These are phyloP conservation scores for Silurus meridionalis DNA, from an alignment of 2,113 vertebrate species.

Conservation along the genomic window DNA sequence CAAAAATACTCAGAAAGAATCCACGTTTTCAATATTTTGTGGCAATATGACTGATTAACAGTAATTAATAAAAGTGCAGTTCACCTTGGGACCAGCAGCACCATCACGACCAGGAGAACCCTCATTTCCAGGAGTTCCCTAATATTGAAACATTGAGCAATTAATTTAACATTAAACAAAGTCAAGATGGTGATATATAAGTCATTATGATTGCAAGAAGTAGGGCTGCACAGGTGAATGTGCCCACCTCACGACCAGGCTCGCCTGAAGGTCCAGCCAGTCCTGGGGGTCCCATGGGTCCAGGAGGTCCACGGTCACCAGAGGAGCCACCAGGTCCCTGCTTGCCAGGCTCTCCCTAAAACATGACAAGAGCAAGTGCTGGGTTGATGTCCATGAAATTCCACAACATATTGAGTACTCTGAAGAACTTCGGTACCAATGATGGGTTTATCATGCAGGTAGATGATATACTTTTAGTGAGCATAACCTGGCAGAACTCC, in stretches of 20 bases:
- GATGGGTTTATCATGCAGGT: not conserved
- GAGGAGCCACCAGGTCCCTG: constrained; percentile 81
- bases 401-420: not conserved
- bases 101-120: constrained; percentile 91
- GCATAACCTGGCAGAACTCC: not conserved
- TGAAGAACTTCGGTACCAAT: not conserved
- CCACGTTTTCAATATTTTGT: constrained; percentile 6
- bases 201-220: not conserved
- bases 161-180: constrained; percentile 17
- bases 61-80: constrained; percentile 24
- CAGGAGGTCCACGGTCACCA: constrained; percentile 92
- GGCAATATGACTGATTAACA: not conserved
- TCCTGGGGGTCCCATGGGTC: constrained; percentile 90
- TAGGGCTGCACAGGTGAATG: not conserved
- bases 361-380: not conserved
- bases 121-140: constrained; percentile 92
- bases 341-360: constrained; percentile 89
- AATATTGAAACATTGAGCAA: constrained; percentile 16
- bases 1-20: not conserved
- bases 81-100: constrained; percentile 88
- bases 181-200: not conserved
- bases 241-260: constrained; percentile 90
- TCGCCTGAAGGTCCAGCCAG: constrained; percentile 89
- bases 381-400: constrained; percentile 16
- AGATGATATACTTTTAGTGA: not conserved